phyloP scores from a whole-genome alignment of 2,888 invertebrate species.

The Drosophila kuntzei region DNA sequence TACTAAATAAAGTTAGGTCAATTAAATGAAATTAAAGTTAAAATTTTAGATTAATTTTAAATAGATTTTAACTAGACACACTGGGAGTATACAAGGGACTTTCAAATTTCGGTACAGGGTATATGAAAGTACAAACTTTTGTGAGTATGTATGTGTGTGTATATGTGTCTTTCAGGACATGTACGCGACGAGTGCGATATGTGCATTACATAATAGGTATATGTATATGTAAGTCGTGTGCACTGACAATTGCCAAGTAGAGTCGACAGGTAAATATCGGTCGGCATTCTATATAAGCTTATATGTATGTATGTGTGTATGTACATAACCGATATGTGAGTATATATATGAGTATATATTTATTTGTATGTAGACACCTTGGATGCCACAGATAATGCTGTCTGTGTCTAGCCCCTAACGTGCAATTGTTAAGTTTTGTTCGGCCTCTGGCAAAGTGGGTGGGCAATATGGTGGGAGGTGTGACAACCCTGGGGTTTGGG shows the following conservation, averaged over 20 bases:
- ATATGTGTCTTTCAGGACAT: slow-evolving; percentile 11
- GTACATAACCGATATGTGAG: slow-evolving; percentile 4
- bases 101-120: slow-evolving; percentile 20
- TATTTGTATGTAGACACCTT: slow-evolving; percentile 25
- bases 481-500: slow-evolving; percentile 5
- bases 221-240: slow-evolving; percentile 23
- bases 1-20: no score
- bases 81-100: no score
- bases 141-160: not conserved
- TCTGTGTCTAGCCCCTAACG: slow-evolving; percentile 45
- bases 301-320: not conserved
- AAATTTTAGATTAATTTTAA: not conserved
- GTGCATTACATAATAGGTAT: slow-evolving; percentile 40
- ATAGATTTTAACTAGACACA: not conserved
- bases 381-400: slow-evolving; percentile 48
- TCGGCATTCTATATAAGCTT: slow-evolving; percentile 25
- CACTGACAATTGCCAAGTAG: slow-evolving; percentile 42
- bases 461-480: slow-evolving; percentile 24
- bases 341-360: not conserved
- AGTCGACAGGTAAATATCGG: slow-evolving; percentile 53
- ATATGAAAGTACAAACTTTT: slow-evolving; percentile 3
- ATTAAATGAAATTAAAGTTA: not conserved
- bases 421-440: slow-evolving; percentile 44
- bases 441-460: slow-evolving; percentile 34
- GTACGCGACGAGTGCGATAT: slow-evolving; percentile 19